Evolutionary conservation across 2,888 invertebrate genomes (phyloP).

Genomic region (Julus scandinavius): DNA sequence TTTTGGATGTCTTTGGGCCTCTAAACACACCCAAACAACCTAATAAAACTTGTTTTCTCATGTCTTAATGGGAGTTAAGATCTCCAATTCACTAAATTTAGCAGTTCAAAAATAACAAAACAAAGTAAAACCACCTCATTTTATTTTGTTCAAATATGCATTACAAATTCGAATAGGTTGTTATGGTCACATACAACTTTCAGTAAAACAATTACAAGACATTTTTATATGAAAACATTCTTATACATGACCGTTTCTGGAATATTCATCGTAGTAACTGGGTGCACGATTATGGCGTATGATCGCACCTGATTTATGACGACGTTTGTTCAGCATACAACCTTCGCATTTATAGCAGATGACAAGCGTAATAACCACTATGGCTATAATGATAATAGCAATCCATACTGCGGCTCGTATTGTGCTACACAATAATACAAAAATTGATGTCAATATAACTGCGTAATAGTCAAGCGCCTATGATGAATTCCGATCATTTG

Average conservation of each 20-base stretch:
- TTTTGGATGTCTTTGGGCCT: too few relatives aligned
- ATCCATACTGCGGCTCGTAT: not conserved
- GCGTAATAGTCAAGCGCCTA: too few relatives aligned
- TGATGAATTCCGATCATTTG: too few relatives aligned
- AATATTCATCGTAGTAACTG: not conserved
- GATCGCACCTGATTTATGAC: not conserved
- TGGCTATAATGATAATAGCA: not conserved
- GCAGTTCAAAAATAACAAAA: too few relatives aligned
- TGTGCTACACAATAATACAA: not conserved
- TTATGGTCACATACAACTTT: not conserved
- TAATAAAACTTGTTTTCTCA: too few relatives aligned
- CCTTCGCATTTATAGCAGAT: not conserved
- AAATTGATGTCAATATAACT: too few relatives aligned
- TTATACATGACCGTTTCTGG: not conserved
- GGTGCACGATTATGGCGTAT: not conserved
- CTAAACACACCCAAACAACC: too few relatives aligned
- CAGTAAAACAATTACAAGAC: not conserved
- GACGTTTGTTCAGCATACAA: not conserved
- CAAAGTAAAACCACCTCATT: too few relatives aligned
- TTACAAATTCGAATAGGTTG: not conserved
- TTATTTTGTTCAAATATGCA: not conserved
- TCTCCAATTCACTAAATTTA: too few relatives aligned
- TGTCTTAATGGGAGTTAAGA: too few relatives aligned
- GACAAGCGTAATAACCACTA: not conserved
- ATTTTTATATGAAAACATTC: not conserved